These are phyloP conservation scores for Carposina sasakii DNA, from an alignment of 1,140 invertebrate species.

Conservation along the genomic window DNA sequence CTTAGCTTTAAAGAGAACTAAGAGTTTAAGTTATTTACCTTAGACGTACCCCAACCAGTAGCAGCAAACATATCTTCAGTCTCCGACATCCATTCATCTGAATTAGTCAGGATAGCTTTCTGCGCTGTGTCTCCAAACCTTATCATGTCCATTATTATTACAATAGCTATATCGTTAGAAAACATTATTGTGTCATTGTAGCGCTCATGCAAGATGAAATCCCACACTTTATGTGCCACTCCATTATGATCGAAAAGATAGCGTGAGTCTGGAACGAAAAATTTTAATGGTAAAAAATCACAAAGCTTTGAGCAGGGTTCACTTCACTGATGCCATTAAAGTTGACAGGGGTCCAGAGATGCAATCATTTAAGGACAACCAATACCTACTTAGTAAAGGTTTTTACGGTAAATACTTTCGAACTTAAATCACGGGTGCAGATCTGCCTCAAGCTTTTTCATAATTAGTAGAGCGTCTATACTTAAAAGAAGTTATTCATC, in stretches of 20 bases:
- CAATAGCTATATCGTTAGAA: slow-evolving; percentile 36
- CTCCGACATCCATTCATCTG: slow-evolving; percentile 27
- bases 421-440: too few species aligned
- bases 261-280: slow-evolving; percentile 24
- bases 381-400: too few species aligned
- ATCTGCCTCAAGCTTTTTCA: too few species aligned
- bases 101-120: slow-evolving; percentile 24
- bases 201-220: slow-evolving; percentile 29
- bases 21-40: too few species aligned
- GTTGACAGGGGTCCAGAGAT: too few species aligned
- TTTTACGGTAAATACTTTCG: too few species aligned
- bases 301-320: too few species aligned
- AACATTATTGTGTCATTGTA: slow-evolving; percentile 23
- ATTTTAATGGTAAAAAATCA: background rate
- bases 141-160: slow-evolving; percentile 33
- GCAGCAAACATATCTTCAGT: slow-evolving; percentile 26
- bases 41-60: slow-evolving; percentile 35
- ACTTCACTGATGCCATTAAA: too few species aligned
- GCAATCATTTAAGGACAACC: too few species aligned
- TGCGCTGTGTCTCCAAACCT: slow-evolving; percentile 23
- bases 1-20: too few species aligned
- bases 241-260: slow-evolving; percentile 23
- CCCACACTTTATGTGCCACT: slow-evolving; percentile 29
- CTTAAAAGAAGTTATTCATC: too few species aligned
- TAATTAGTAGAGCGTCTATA: too few species aligned